Evolutionary conservation across 2,797 vertebrate genomes (phyloP).

Genomic region (Lates japonicus): DNA sequence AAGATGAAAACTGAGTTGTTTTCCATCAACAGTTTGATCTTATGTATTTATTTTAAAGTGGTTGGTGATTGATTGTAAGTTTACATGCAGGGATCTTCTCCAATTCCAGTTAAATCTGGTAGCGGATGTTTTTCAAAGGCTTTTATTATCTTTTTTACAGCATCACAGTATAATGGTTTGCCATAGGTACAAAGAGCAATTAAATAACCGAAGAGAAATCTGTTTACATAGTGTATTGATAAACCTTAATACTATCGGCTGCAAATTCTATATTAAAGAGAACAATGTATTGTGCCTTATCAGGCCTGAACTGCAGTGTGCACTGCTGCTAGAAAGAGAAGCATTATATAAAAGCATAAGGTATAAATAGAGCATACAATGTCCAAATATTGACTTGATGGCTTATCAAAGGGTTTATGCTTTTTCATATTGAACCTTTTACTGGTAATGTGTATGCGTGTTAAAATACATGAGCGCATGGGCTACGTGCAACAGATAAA

Average conservation of each 20-base stretch:
- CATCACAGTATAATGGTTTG: neutral
- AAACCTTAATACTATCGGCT: conserved; percentile 5
- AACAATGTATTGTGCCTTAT: neutral
- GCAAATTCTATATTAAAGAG: neutral
- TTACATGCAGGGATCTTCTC: neutral
- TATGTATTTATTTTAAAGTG: neutral
- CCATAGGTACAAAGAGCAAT: neutral
- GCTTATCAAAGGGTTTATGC: conserved; percentile 46
- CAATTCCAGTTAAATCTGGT: neutral
- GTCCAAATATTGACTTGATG: conserved; percentile 60
- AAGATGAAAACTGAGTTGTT: neutral
- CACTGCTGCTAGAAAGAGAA: neutral
- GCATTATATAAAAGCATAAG: too few species aligned
- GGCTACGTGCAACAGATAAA: conserved; percentile 4
- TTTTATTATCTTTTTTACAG: neutral
- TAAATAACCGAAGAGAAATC: neutral
- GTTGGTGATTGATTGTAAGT: neutral
- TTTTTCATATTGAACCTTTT: conserved; percentile 29
- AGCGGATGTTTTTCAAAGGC: neutral
- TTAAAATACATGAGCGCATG: neutral
- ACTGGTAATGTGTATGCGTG: conserved; percentile 20
- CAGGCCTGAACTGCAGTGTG: neutral
- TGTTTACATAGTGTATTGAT: conserved; percentile 9
- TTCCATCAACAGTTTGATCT: neutral
- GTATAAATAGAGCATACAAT: too few species aligned